phyloP scores from a whole-genome alignment of 2,113 vertebrate species.

The Columbina picui region DNA sequence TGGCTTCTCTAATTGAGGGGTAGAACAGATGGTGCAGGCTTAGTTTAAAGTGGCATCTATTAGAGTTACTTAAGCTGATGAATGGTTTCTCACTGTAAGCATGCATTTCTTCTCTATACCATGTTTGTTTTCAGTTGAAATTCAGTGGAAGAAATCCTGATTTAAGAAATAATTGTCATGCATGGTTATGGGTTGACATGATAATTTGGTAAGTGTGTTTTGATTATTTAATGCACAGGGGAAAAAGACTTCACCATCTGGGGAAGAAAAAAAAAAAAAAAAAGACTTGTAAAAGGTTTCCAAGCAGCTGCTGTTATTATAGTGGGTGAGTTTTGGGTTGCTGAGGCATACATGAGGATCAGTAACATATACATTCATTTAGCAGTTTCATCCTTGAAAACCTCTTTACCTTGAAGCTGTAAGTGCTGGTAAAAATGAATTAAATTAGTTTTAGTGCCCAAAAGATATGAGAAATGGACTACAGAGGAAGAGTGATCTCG shows the following conservation, averaged over 20 bases:
- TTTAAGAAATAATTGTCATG: constrained; percentile 40
- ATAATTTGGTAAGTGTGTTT: constrained; percentile 26
- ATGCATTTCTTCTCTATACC: background rate
- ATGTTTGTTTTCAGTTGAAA: constrained; percentile 48
- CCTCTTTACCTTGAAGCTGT: background rate
- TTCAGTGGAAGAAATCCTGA: background rate
- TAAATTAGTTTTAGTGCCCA: background rate
- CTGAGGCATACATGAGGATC: background rate
- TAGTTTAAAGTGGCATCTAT: constrained; percentile 64
- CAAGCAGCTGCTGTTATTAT: background rate
- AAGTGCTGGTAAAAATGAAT: background rate
- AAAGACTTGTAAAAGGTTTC: background rate
- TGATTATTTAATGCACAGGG: background rate
- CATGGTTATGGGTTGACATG: background rate
- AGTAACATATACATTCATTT: background rate
- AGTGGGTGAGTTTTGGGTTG: background rate
- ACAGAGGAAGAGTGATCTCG: background rate
- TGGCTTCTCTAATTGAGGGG: constrained; percentile 44
- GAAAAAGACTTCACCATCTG: background rate
- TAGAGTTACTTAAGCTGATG: constrained; percentile 61
- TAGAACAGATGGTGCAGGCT: constrained; percentile 67
- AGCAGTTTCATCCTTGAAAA: background rate
- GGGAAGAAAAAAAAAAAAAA: background rate
- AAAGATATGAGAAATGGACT: background rate
- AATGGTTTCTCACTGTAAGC: constrained; percentile 43